phyloP scores from a whole-genome alignment of 1,140 invertebrate genomes.

The Chrysomallon squamiferum region DNA sequence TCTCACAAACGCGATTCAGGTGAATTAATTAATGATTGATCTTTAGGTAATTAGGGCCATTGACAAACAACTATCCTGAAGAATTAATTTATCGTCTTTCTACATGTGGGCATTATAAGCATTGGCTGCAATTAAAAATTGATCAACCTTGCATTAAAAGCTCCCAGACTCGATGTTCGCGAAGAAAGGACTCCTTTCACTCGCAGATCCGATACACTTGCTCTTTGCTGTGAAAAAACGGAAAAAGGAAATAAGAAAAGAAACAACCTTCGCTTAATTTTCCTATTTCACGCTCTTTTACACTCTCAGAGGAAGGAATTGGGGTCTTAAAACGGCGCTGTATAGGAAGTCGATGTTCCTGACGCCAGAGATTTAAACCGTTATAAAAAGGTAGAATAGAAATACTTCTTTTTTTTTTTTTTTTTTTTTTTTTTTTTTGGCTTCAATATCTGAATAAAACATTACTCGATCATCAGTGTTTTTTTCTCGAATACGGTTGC shows the following conservation, averaged over 20 bases:
- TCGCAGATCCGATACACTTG: not conserved
- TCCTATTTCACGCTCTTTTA: conserved; percentile 7
- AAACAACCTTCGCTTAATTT: conserved; percentile 7
- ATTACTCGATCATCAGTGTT: too few relatives aligned
- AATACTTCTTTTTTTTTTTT: too few relatives aligned
- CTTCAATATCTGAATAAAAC: too few relatives aligned
- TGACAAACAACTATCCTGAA: conserved; percentile 3
- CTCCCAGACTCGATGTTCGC: too few relatives aligned
- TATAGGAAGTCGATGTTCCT: not conserved
- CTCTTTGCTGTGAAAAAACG: not conserved
- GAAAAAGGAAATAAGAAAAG: conserved; percentile 4
- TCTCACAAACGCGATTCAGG: conserved; percentile 4
- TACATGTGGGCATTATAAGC: not conserved
- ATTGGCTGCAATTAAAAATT: conserved; percentile 2
- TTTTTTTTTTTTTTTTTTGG: too few relatives aligned
- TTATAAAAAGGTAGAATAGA: too few relatives aligned
- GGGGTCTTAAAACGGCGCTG: not conserved
- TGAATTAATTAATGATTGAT: conserved; percentile 10
- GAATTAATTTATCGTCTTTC: conserved; percentile 2
- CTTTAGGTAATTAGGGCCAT: conserved; percentile 4
- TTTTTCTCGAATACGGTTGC: too few relatives aligned
- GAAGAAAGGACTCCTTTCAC: too few relatives aligned
- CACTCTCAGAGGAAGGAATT: conserved; percentile 5
- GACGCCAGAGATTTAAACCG: too few relatives aligned
- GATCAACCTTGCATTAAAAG: not conserved